These are phyloP conservation scores for Prionailurus bengalensis DNA, from an alignment of 2,113 vertebrate genomes.

Conservation along the genomic window DNA sequence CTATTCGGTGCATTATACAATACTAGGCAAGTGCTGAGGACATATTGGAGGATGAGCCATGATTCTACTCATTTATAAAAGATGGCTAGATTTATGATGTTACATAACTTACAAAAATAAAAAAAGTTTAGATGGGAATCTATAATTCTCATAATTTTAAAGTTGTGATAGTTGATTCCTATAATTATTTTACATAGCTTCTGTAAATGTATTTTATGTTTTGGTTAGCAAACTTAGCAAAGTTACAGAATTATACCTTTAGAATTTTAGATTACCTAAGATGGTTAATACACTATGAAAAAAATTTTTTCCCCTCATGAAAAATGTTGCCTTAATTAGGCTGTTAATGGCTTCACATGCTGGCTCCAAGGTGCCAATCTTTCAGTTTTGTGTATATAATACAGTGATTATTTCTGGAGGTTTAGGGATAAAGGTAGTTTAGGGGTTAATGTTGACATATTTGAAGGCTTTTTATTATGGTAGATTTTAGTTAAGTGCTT, in stretches of 20 bases:
- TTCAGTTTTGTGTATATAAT: slow-evolving; percentile 30
- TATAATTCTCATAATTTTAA: slow-evolving; percentile 22
- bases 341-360: slow-evolving; percentile 1
- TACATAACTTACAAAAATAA: neutral
- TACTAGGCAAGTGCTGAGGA: neutral
- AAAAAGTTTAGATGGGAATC: neutral
- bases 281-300: neutral
- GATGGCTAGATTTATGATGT: neutral
- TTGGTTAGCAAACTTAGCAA: slow-evolving; percentile 35
- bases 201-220: slow-evolving; percentile 24
- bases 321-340: neutral
- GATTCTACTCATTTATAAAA: neutral
- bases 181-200: neutral
- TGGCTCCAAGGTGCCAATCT: neutral
- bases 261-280: slow-evolving; percentile 54
- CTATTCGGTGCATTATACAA: neutral
- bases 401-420: slow-evolving; percentile 20
- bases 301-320: neutral
- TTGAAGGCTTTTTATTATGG: neutral
- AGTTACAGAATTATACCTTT: slow-evolving; percentile 24
- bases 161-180: neutral
- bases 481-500: neutral
- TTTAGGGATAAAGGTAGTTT: neutral
- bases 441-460: neutral
- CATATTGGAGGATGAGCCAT: neutral